Conservation (phyloP, 2,888 invertebrate species). For the Phorcus lineatus region DNA sequence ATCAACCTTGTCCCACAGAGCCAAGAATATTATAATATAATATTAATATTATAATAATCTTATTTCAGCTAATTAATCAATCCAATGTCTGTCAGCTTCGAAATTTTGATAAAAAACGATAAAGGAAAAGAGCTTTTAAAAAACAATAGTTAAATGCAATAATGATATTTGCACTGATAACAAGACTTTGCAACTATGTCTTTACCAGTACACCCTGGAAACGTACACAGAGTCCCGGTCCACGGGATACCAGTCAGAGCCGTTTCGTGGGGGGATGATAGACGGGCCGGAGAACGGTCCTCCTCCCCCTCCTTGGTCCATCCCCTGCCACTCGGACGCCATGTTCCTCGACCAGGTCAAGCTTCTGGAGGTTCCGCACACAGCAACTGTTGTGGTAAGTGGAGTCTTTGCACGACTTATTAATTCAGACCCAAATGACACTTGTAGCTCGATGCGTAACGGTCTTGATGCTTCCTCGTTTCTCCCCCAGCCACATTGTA, state of each 20-base stretch:
- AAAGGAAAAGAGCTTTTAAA: too few species aligned
- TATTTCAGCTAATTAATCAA: too few species aligned
- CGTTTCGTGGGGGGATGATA: slow-evolving; percentile 75
- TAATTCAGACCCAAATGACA: neutral
- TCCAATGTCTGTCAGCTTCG: neutral
- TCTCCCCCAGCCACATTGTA: too few species aligned
- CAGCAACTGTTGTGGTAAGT: slow-evolving; percentile 76
- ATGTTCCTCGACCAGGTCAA: slow-evolving; percentile 76
- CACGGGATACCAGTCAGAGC: slow-evolving; percentile 77
- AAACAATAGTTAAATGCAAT: too few species aligned
- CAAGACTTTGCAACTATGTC: neutral
- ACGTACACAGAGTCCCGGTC: slow-evolving; percentile 78
- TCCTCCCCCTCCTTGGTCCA: slow-evolving; percentile 76
- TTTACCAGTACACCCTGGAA: slow-evolving; percentile 77
- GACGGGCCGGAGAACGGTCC: slow-evolving; percentile 72
- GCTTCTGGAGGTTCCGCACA: slow-evolving; percentile 78
- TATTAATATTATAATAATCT: too few species aligned
- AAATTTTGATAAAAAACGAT: neutral
- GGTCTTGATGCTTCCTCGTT: too few species aligned
- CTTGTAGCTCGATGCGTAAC: neutral
- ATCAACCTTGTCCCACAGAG: too few species aligned
- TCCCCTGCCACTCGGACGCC: slow-evolving; percentile 74
- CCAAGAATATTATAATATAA: too few species aligned
- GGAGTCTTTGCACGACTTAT: neutral
- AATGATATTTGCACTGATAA: too few species aligned